Conservation (phyloP, 2,797 vertebrate species). For the Aeoliscus strigatus region DNA sequence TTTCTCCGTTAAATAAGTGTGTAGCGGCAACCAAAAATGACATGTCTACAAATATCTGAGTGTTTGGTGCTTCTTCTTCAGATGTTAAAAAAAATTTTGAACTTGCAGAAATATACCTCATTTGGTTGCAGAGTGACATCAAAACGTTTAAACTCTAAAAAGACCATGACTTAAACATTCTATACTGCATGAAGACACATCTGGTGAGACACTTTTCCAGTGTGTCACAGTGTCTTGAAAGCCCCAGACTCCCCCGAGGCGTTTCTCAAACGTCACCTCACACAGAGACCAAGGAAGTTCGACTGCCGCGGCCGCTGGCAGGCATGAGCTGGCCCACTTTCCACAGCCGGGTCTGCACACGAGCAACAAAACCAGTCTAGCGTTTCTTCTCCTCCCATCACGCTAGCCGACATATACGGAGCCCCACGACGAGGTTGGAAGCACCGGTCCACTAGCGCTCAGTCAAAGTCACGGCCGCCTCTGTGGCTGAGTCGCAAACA, state of each 20-base stretch:
- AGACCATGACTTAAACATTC: neutral
- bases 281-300: slow-evolving; percentile 51
- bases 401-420: slow-evolving; percentile 11
- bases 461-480: slow-evolving; percentile 34
- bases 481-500: slow-evolving; percentile 25
- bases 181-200: neutral
- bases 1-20: slow-evolving; percentile 44
- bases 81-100: neutral
- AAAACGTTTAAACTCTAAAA: too few species aligned
- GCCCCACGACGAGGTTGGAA: slow-evolving; percentile 5
- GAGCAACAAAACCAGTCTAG: slow-evolving; percentile 46
- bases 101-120: too few species aligned
- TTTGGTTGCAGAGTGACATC: too few species aligned
- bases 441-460: slow-evolving; percentile 23
- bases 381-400: slow-evolving; percentile 24
- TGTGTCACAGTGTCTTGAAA: slow-evolving; percentile 41
- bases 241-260: slow-evolving; percentile 42
- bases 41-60: too few species aligned
- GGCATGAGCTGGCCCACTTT: slow-evolving; percentile 73
- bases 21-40: too few species aligned
- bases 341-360: slow-evolving; percentile 42
- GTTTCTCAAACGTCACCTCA: slow-evolving; percentile 48
- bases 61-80: too few species aligned
- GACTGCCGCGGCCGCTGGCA: slow-evolving; percentile 58
- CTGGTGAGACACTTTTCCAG: slow-evolving; percentile 15